A percentile compares a stretch with the other conserved stretches of the same genome.
Conservation (phyloP, 1,140 invertebrate species). For the Megalopta genalis region DNA sequence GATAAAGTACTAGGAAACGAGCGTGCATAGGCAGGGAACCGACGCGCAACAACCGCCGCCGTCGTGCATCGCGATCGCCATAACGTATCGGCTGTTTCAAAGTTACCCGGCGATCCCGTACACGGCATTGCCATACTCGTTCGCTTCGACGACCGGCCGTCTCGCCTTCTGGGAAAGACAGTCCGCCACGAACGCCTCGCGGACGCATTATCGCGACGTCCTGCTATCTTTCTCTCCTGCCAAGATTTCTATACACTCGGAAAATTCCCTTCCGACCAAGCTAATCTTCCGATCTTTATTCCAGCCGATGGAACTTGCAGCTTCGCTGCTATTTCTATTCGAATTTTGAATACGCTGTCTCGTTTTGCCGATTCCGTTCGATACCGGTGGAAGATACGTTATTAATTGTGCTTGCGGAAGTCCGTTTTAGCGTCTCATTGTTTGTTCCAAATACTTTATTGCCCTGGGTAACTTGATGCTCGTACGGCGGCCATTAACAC, state of each 20-base stretch:
- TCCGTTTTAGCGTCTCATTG: too few relatives aligned
- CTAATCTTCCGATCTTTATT: too few relatives aligned
- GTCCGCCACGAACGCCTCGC: background rate
- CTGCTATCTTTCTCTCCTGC: too few relatives aligned
- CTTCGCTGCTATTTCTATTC: too few relatives aligned
- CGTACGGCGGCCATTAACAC: too few relatives aligned
- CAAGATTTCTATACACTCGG: background rate
- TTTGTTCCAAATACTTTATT: too few relatives aligned
- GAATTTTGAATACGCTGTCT: too few relatives aligned
- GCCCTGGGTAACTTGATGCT: too few relatives aligned
- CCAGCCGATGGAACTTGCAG: too few relatives aligned
- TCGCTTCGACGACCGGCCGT: background rate
- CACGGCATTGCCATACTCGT: slow-evolving; percentile 19
- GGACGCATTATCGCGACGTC: background rate
- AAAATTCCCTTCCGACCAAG: background rate
- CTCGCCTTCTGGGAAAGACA: background rate
- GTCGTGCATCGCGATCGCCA: slow-evolving; percentile 47
- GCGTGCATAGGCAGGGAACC: slow-evolving; percentile 32
- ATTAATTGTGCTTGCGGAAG: too few relatives aligned
- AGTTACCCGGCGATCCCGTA: slow-evolving; percentile 15
- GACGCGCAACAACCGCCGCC: slow-evolving; percentile 5
- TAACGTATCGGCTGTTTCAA: slow-evolving; percentile 44
- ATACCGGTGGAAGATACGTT: too few relatives aligned
- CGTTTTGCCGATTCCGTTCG: too few relatives aligned
- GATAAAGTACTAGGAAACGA: slow-evolving; percentile 74